Base-by-base conservation (phyloP, 2,888 invertebrate species). In the Parnassius mnemosyne region DNA sequence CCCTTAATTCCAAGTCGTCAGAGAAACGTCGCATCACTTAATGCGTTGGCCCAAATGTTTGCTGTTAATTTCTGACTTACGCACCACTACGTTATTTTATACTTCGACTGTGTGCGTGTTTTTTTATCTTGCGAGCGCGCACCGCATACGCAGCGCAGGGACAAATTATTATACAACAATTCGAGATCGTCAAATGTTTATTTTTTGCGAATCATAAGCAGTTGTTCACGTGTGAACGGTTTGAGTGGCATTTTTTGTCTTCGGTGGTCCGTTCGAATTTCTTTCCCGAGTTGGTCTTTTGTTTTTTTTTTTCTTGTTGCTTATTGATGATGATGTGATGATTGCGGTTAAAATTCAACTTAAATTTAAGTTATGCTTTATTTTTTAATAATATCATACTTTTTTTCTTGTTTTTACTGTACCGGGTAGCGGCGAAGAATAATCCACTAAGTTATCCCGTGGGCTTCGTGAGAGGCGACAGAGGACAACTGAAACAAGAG, bases 21-120 rank as follows among this genome's bases (percentile, higher is more conserved):
- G 76, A 79, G 81, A 83, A 87, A 88, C 87, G 89, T 84, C 85
- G 77, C 79, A 80, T 83, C 82, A 77, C 79, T 82, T 82, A 82
- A 86, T 88, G 85, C 78, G 76, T 74, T 77, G 79, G 81, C 81
- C 81, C 78, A 80, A 83, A 87, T 87, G 79, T 80, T 82, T 84
- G 81, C 76, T 78, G 79, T 85, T 85, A 85, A 89, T 86, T 87
- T 83, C 79, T 80, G 80, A 78, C 71, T 79, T 79, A 74, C 77
- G 77, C 74, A 77, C 77, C 80, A 80, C 77, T 77, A 75, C 74
- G n/a, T 81, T 77, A 79, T 79, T 77, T 77, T 73, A 43, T 43
- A 71, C 73, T 72, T 76, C 69, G 71, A 57, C 68, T 68, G 67
- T 68, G 47, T n/a, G 10, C 41, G 43, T 10, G 3, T 61, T 65